Percentiles rank a stretch among this genome's conserved stretches.
phyloP scores from a whole-genome alignment of 2,888 invertebrate genomes.

The Pheosia tremula region DNA sequence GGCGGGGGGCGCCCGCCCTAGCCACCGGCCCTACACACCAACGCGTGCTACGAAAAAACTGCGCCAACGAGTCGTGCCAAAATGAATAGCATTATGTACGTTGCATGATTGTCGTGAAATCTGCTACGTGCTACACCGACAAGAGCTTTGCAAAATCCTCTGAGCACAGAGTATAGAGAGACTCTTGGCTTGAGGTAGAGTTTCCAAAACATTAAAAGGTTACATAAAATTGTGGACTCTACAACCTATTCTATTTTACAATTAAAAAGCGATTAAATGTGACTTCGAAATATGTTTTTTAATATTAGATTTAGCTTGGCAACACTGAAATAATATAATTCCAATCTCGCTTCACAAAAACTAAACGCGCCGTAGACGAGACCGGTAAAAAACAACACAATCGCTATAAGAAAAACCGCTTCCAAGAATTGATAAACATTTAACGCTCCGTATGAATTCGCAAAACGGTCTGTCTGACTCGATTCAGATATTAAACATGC shows the following conservation, averaged over 20 bases:
- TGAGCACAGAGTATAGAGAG: no score
- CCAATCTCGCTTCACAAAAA: constrained; percentile 20
- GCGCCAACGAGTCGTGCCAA: constrained; percentile 2
- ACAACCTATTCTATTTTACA: not conserved
- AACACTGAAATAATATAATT: not conserved
- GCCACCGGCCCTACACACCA: constrained; percentile 30
- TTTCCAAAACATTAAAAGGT: no score
- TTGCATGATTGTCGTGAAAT: not conserved
- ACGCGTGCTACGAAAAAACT: constrained; percentile 6
- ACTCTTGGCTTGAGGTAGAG: no score
- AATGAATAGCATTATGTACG: not conserved
- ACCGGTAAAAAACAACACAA: constrained; percentile 25
- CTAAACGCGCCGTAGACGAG: constrained; percentile 24
- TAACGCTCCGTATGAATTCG: constrained; percentile 7
- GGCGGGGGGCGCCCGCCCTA: constrained; percentile 45
- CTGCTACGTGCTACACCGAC: not conserved
- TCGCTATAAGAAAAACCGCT: constrained; percentile 22
- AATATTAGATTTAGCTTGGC: not conserved
- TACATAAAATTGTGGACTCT: no score
- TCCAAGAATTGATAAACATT: constrained; percentile 26
- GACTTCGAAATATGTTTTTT: not conserved
- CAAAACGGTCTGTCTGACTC: not conserved
- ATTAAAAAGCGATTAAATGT: not conserved
- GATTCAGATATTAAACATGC: not conserved
- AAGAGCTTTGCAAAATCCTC: no score